Evolutionary conservation across 2,797 vertebrate species (phyloP).

Genomic region (Nyctibius grandis): DNA sequence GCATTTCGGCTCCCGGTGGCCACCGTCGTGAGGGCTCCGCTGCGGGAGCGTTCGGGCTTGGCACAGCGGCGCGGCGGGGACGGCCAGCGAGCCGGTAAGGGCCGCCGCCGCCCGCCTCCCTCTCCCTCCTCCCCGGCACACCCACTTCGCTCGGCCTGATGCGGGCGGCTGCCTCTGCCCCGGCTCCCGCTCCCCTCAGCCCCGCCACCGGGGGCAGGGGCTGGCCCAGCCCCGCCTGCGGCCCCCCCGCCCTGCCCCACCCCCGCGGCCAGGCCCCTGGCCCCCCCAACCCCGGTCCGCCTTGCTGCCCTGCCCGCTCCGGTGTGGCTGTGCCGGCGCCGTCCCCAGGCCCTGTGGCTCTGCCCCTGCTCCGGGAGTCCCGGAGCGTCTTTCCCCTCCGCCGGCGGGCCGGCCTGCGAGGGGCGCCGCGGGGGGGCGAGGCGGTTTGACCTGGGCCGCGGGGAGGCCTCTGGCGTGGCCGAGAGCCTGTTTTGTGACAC

Average conservation of each 20-base stretch:
- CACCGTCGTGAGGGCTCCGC: background rate
- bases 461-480: background rate
- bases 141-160: background rate
- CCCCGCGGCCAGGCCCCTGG: background rate
- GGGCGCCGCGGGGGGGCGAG: too few relatives aligned
- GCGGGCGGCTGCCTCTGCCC: background rate
- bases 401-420: background rate
- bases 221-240: background rate
- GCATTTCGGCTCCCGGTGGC: background rate
- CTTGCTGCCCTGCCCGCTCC: background rate
- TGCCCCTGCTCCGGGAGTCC: background rate
- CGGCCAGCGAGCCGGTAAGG: slow-evolving; percentile 2
- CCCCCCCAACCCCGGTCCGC: background rate
- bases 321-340: background rate
- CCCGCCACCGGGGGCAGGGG: too few relatives aligned
- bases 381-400: too few relatives aligned
- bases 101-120: background rate
- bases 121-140: background rate
- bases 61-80: background rate
- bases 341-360: background rate
- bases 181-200: background rate
- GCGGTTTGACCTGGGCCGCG: background rate
- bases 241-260: background rate
- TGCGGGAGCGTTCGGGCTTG: background rate
- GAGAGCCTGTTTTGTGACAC: background rate